Percentiles rank a stretch among this genome's conserved stretches.
Conservation (phyloP, 2,888 invertebrate genomes). For the Dasypolia templi region DNA sequence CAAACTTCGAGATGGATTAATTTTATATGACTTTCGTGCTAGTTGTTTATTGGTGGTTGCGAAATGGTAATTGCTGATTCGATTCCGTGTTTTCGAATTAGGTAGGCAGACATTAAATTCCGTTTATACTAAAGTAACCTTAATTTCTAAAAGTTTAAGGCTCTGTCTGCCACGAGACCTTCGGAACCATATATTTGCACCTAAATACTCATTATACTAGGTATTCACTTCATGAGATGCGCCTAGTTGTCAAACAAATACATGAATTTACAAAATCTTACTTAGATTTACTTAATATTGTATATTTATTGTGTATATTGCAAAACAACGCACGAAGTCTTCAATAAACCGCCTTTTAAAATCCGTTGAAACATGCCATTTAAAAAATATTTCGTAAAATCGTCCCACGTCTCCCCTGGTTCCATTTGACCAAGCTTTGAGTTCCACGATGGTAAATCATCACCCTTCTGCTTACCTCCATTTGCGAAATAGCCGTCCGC, state of each 20-base stretch:
- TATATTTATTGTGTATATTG: no score
- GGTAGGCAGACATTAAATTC: no score
- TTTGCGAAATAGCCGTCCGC: conserved; percentile 81
- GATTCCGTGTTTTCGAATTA: neutral
- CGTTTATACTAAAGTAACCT: no score
- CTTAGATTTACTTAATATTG: no score
- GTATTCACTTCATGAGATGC: no score
- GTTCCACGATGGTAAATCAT: conserved; percentile 75
- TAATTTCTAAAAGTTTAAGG: no score
- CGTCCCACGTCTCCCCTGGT: conserved; percentile 54
- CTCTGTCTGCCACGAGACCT: no score
- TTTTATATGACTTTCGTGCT: conserved; percentile 59
- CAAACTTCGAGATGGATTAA: conserved; percentile 58
- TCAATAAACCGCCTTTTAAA: neutral
- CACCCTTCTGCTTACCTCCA: conserved; percentile 77
- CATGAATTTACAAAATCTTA: no score
- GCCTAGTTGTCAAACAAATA: no score
- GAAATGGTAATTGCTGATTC: conserved; percentile 27
- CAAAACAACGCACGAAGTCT: neutral
- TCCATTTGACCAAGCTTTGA: conserved; percentile 66
- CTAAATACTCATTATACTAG: no score
- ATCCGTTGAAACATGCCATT: conserved; percentile 32
- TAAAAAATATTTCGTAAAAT: conserved; percentile 52
- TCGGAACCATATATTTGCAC: no score
- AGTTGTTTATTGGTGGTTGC: conserved; percentile 36